Base-by-base conservation (phyloP, 2,113 vertebrate genomes). In the Electrona antarctica region DNA sequence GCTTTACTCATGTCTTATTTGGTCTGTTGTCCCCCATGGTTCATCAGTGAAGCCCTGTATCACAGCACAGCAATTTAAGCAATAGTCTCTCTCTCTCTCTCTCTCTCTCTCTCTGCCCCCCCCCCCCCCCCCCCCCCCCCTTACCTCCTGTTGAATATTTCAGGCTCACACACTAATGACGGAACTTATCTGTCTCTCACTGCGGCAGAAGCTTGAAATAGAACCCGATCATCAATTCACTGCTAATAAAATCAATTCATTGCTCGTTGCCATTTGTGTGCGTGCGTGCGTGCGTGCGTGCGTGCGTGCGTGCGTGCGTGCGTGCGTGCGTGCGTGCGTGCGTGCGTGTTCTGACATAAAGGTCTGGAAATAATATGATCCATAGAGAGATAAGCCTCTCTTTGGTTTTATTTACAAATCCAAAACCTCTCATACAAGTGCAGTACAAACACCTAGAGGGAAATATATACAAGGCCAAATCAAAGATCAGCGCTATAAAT, bases 111-210 rank as follows among this genome's bases (percentile, higher is more conserved):
- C 60, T 7, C 41, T 60, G 54, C 0, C 45, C 46, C 1, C 41
- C 58, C 68, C 65, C 60, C 67, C 41, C 7, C 12, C 41, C 45
- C 65, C 49, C 69, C 68, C 46, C 59, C 56, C 0, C 45, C 62
- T 68, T 51, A 48, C 58, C 62, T 71, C 57, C 74, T 86, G 75
- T 80, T 84, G 79, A 88, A 88, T 82, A 84, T 86, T 85, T 88
- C 74, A 88, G 69, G 49, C 73, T 71, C 69, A 59, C 55, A 59
- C 55, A 52, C 68, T 84, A 79, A 80, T 82, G 79, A 82, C 69
- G 70, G 79, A 82, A 76, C 75, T 72, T 71, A 78, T 82, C 77
- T n/a, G 52, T 84, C 76, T 81, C 57, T 80, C 60, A 62, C 79
- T 82, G 76, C 51, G 13, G 69, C 76, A 69, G 46, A 15, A 60